These are phyloP conservation scores for Parazoanthus atlanticus DNA, from an alignment of 92 coral and sea anemone genomes.

Conservation along the genomic window DNA sequence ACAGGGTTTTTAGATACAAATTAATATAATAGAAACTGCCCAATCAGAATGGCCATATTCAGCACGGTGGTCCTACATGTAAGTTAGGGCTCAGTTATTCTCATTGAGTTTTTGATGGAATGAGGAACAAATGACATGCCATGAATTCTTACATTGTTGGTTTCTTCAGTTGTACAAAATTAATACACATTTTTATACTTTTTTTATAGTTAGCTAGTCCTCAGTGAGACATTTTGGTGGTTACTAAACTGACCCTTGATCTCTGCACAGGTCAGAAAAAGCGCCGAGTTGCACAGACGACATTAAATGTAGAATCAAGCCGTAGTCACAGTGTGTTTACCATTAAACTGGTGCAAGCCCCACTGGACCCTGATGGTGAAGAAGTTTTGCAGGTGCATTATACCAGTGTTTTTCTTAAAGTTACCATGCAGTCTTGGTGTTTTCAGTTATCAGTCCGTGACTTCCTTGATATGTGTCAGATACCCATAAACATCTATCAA, in stretches of 20 bases:
- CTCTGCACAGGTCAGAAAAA: slow-evolving; percentile 78
- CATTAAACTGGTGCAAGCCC: slow-evolving; percentile 91
- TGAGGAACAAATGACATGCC: too few relatives aligned
- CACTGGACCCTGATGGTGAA: slow-evolving; percentile 97
- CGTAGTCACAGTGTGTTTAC: slow-evolving; percentile 99
- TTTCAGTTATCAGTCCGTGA: too few relatives aligned
- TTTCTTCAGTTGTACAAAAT: neutral
- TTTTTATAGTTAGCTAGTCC: neutral
- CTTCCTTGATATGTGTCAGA: too few relatives aligned
- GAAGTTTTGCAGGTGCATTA: slow-evolving; percentile 79
- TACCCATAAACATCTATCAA: too few relatives aligned
- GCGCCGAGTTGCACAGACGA: slow-evolving; percentile 90
- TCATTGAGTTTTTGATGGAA: neutral
- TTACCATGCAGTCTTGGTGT: too few relatives aligned
- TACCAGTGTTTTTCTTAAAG: too few relatives aligned
- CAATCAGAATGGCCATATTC: too few relatives aligned
- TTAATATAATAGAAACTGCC: too few relatives aligned
- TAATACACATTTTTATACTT: neutral
- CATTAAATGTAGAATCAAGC: slow-evolving; percentile 89
- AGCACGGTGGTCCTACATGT: too few relatives aligned
- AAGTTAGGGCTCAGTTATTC: neutral
- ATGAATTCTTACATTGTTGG: neutral
- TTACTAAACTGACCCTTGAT: neutral
- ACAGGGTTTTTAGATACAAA: too few relatives aligned
- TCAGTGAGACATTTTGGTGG: neutral